phyloP scores from a whole-genome alignment of 2,888 invertebrate genomes.

The Stenodera caucasica region DNA sequence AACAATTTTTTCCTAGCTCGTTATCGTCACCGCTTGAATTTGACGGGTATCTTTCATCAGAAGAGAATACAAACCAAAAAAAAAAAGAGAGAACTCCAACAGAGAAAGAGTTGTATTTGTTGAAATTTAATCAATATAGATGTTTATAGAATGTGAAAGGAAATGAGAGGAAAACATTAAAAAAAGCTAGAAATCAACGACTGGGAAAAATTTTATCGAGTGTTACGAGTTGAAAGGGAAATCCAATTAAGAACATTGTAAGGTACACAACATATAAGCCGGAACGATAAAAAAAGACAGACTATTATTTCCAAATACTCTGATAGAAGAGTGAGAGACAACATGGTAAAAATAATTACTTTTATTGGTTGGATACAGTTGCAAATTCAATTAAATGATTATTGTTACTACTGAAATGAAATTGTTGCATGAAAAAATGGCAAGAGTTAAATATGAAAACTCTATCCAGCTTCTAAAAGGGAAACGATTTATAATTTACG shows the following conservation, averaged over 20 bases:
- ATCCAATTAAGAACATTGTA: background rate
- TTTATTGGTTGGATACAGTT: background rate
- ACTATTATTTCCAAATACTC: background rate
- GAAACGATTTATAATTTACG: background rate
- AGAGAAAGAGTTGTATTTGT: background rate
- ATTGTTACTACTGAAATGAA: background rate
- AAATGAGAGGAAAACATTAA: background rate
- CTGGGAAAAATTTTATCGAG: slow-evolving; percentile 3
- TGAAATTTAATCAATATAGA: background rate
- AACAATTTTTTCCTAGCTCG: background rate
- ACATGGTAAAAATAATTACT: background rate
- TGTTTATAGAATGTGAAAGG: background rate
- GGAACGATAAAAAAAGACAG: background rate
- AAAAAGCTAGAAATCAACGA: background rate
- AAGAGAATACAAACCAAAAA: background rate
- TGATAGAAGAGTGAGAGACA: background rate
- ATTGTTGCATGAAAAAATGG: background rate
- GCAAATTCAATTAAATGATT: background rate
- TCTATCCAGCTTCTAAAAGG: background rate
- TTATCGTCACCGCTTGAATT: slow-evolving; percentile 1
- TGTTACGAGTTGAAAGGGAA: slow-evolving; percentile 3
- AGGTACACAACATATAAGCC: background rate
- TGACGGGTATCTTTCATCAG: background rate
- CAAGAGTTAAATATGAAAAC: too few species aligned
- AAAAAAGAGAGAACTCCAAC: too few species aligned